A percentile compares a stretch with the other conserved stretches of the same genome.
These are phyloP conservation scores for Hemibagrus wyckioides DNA, from an alignment of 2,113 vertebrate species.

Conservation along the genomic window DNA sequence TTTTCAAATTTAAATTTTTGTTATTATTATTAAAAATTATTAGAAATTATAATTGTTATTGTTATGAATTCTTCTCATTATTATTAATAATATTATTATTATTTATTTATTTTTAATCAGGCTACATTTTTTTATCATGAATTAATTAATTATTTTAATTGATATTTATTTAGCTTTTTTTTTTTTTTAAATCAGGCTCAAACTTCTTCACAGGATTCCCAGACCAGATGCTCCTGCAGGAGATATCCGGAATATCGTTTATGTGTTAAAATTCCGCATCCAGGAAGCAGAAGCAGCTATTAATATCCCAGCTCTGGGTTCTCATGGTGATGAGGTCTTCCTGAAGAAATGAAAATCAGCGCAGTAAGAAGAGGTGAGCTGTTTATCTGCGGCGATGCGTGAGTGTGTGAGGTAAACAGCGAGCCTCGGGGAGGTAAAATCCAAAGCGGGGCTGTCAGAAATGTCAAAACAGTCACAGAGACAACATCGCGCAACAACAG, in stretches of 20 bases:
- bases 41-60: too few species aligned
- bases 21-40: too few species aligned
- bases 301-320: neutral
- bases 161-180: neutral
- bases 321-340: neutral
- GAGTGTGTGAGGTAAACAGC: constrained; percentile 14
- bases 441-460: constrained; percentile 16
- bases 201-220: neutral
- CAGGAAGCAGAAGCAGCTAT: neutral
- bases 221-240: neutral
- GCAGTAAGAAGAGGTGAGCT: too few species aligned
- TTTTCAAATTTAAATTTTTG: too few species aligned
- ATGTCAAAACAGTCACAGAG: constrained; percentile 50
- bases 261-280: neutral
- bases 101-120: too few species aligned
- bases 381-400: neutral
- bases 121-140: too few species aligned
- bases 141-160: too few species aligned
- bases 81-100: too few species aligned
- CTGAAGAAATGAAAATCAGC: neutral
- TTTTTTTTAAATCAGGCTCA: neutral
- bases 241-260: neutral
- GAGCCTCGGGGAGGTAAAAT: neutral
- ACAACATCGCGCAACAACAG: constrained; percentile 60
- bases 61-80: too few species aligned